Percentiles rank a stretch among this genome's conserved stretches.
Conservation (phyloP, 2,797 vertebrate species). For the Kryptopterus vitreolus region DNA sequence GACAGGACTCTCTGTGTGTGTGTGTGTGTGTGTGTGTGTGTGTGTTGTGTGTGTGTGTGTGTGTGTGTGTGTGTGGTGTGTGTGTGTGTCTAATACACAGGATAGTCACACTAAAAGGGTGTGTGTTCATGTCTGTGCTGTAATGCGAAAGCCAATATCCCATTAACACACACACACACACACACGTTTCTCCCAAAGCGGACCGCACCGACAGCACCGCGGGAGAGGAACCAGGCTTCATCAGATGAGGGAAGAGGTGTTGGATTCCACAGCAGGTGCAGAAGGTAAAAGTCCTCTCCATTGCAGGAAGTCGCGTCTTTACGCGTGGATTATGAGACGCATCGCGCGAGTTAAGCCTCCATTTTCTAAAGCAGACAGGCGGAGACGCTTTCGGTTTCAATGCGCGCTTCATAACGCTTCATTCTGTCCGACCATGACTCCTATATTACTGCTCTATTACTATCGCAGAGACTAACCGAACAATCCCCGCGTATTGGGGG, state of each 20-base stretch:
- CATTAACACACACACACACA: neutral
- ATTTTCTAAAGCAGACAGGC: constrained; percentile 41
- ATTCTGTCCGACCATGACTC: neutral
- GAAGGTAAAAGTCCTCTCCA: constrained; percentile 40
- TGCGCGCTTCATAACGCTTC: neutral
- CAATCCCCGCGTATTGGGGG: no score
- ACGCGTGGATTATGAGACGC: neutral
- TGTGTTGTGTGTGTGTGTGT: neutral
- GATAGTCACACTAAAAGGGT: no score
- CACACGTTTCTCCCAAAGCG: neutral
- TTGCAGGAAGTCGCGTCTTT: neutral
- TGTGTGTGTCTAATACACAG: neutral
- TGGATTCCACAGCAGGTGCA: constrained; percentile 21
- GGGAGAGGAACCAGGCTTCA: neutral
- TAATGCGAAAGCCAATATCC: neutral
- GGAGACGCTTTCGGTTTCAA: neutral
- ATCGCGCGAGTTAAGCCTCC: constrained; percentile 23
- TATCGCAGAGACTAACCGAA: neutral
- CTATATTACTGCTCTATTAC: neutral
- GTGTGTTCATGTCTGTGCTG: neutral
- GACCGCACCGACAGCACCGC: neutral
- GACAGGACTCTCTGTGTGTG: no score
- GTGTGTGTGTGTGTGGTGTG: neutral
- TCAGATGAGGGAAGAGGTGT: constrained; percentile 50
- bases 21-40: no score